Conservation (phyloP, 2,797 vertebrate species). For the Setipinna tenuifilis region DNA sequence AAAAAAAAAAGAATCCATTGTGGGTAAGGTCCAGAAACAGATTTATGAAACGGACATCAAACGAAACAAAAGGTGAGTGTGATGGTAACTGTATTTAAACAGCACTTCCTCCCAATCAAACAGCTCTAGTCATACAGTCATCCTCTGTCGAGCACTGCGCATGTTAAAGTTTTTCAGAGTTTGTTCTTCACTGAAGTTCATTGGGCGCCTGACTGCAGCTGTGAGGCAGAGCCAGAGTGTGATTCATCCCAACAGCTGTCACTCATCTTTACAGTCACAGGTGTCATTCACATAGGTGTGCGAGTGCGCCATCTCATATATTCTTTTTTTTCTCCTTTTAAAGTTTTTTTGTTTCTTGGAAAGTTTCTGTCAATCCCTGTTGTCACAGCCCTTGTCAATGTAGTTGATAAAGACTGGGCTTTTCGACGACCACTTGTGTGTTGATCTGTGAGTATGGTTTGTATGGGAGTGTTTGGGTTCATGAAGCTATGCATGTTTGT, state of each 20-base stretch:
- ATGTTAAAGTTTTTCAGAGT: not conserved
- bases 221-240: not conserved
- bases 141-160: not conserved
- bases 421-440: conserved; percentile 62
- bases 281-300: not conserved
- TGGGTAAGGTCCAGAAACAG: conserved; percentile 76
- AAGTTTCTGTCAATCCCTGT: conserved; percentile 64
- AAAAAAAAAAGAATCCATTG: conserved; percentile 56
- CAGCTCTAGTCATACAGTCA: not conserved
- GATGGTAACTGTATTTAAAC: conserved; percentile 63
- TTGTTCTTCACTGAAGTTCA: not conserved
- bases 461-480: conserved; percentile 44
- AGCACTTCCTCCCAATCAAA: conserved; percentile 67
- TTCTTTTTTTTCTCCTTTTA: conserved; percentile 45
- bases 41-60: conserved; percentile 65
- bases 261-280: not conserved
- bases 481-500: conserved; percentile 47
- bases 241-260: conserved; percentile 1
- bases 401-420: conserved; percentile 63
- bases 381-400: conserved; percentile 67
- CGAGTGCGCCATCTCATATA: not conserved
- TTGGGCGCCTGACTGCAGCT: not conserved
- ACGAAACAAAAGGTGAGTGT: conserved; percentile 40
- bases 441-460: conserved; percentile 42
- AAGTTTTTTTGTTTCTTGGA: conserved; percentile 57